phyloP scores from a whole-genome alignment of 2,113 vertebrate species.

The Ammodytes marinus region DNA sequence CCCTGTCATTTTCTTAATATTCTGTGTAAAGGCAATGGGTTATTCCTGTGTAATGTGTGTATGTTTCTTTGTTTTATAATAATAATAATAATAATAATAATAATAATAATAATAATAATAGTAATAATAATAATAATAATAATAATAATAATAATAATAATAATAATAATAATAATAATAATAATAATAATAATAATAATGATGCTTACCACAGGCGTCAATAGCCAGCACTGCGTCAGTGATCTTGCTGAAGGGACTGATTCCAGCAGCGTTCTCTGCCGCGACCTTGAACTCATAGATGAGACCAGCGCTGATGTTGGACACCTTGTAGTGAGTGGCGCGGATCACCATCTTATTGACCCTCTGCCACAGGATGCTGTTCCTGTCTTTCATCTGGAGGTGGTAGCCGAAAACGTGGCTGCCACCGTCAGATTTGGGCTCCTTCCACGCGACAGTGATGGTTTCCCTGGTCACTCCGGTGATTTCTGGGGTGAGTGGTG shows the following conservation, averaged over 20 bases:
- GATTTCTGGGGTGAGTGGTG: constrained; percentile 93
- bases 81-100: too few relatives aligned
- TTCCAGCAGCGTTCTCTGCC: constrained; percentile 96
- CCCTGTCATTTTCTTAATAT: too few relatives aligned
- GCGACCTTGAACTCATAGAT: constrained; percentile 98
- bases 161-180: too few relatives aligned
- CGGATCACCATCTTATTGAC: constrained; percentile 95
- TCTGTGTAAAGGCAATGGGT: too few relatives aligned
- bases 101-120: too few relatives aligned
- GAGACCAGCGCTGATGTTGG: constrained; percentile 91
- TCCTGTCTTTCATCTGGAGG: constrained; percentile 98
- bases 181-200: too few relatives aligned
- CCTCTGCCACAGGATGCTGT: constrained; percentile 97
- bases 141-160: too few relatives aligned
- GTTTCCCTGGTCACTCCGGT: constrained; percentile 92
- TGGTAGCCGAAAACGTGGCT: constrained; percentile 94
- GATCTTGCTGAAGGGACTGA: constrained; percentile 91
- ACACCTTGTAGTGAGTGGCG: constrained; percentile 95
- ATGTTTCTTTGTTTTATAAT: too few relatives aligned
- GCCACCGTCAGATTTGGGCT: constrained; percentile 95
- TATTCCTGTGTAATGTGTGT: too few relatives aligned
- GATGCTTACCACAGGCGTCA: constrained; percentile 93
- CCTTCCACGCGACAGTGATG: constrained; percentile 94
- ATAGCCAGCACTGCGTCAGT: constrained; percentile 97
- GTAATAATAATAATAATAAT: too few relatives aligned